phyloP scores from a whole-genome alignment of 1,140 invertebrate genomes.

The Chionoecetes opilio region DNA sequence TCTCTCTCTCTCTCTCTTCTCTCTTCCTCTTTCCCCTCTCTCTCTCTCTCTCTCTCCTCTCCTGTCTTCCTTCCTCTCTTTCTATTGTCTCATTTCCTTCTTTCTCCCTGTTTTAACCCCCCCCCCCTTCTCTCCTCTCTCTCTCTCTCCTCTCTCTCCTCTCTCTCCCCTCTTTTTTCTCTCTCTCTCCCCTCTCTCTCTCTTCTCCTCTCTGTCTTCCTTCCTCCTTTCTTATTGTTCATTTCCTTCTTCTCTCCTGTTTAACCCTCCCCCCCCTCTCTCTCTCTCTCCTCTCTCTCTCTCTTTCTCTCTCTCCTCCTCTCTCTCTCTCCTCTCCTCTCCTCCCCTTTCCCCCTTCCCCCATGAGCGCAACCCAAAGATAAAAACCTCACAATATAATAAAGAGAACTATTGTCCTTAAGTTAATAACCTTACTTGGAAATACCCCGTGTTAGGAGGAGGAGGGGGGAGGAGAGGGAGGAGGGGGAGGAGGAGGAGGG shows the following conservation, averaged over 20 bases:
- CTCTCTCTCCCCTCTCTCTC: not conserved
- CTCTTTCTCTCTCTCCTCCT: not conserved
- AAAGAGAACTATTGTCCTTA: too few species aligned
- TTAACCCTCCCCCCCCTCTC: not conserved
- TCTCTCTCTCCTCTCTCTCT: not conserved
- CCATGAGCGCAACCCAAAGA: not conserved
- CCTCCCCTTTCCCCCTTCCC: not conserved
- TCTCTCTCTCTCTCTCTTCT: too few species aligned
- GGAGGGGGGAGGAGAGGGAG: too few species aligned
- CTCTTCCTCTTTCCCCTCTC: too few species aligned
- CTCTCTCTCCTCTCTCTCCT: not conserved
- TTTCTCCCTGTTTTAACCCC: not conserved
- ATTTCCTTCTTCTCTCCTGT: not conserved
- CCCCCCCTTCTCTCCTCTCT: not conserved
- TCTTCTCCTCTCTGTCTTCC: not conserved
- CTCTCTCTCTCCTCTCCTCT: not conserved
- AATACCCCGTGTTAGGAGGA: too few species aligned
- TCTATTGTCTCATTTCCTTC: not conserved
- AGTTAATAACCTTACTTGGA: too few species aligned
- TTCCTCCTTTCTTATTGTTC: too few species aligned
- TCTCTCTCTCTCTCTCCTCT: too few species aligned
- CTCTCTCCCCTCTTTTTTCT: not conserved
- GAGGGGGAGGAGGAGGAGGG: too few species aligned
- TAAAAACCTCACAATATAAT: too few species aligned
- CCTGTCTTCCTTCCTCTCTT: not conserved